Conservation (phyloP, 2,797 vertebrate species). For the Sebastes matsubarae region DNA sequence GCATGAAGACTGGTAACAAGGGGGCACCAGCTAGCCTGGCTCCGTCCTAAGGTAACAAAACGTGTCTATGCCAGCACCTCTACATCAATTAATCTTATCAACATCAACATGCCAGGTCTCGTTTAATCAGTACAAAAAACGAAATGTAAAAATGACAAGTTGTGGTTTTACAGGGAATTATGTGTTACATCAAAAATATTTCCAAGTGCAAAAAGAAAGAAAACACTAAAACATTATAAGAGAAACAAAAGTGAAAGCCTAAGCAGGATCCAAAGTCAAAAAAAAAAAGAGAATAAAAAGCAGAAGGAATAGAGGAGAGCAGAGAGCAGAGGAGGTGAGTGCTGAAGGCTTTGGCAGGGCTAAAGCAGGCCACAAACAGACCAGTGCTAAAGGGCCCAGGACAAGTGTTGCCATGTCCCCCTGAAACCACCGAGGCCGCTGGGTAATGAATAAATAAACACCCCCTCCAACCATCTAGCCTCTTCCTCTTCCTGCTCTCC, state of each 20-base stretch:
- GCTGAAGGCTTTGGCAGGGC: slow-evolving; percentile 73
- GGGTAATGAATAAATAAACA: slow-evolving; percentile 89
- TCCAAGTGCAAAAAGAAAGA: neutral
- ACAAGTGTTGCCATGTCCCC: slow-evolving; percentile 83
- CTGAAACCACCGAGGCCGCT: slow-evolving; percentile 80
- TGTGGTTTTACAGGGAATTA: accelerated
- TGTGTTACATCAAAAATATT: neutral
- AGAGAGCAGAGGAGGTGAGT: slow-evolving; percentile 50
- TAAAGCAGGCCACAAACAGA: slow-evolving; percentile 69
- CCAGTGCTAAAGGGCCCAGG: slow-evolving; percentile 74
- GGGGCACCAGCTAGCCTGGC: neutral
- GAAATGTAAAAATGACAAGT: neutral
- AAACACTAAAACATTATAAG: neutral
- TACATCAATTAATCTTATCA: neutral
- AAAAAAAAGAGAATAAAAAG: slow-evolving; percentile 1
- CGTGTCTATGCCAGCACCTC: neutral
- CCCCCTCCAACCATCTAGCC: slow-evolving; percentile 82
- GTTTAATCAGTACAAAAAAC: neutral
- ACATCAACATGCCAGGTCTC: neutral
- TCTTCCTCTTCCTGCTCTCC: slow-evolving; percentile 76
- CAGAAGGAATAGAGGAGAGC: slow-evolving; percentile 28
- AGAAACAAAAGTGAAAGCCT: slow-evolving; percentile 17
- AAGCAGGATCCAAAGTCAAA: slow-evolving; percentile 9
- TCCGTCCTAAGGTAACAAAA: too few species aligned
- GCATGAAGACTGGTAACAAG: too few species aligned